Evolutionary conservation across 2,797 vertebrate genomes (phyloP).

Genomic region (Falco rusticolus): DNA sequence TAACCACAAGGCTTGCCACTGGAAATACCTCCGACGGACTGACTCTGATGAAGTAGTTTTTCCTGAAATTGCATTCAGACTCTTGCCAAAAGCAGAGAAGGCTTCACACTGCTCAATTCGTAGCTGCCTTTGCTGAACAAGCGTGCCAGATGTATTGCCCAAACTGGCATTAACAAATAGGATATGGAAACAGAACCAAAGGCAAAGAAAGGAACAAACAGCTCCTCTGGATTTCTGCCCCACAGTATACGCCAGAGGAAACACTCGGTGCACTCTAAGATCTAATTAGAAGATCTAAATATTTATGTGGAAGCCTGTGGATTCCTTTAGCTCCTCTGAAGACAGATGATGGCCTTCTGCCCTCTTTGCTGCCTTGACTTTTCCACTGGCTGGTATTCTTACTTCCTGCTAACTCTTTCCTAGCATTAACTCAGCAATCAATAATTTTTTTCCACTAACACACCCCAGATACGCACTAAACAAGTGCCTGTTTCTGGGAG

Average conservation of each 20-base stretch:
- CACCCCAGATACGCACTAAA: neutral
- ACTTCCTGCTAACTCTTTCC: conserved; percentile 34
- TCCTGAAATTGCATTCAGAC: neutral
- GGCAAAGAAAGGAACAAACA: conserved; percentile 29
- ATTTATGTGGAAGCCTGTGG: conserved; percentile 40
- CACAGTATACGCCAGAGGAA: neutral
- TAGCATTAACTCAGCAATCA: conserved; percentile 9
- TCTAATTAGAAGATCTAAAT: conserved; percentile 26
- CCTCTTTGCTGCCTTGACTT: neutral
- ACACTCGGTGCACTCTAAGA: conserved; percentile 23
- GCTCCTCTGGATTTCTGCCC: neutral
- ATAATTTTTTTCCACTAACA: neutral
- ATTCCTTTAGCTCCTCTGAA: conserved; percentile 35
- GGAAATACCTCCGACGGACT: conserved; percentile 10
- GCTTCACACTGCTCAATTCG: neutral
- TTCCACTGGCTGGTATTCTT: neutral
- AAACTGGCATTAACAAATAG: neutral
- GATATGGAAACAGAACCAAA: conserved; percentile 18
- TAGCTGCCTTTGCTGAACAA: neutral
- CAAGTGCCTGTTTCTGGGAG: neutral
- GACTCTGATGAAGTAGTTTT: conserved; percentile 12
- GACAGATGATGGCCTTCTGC: neutral
- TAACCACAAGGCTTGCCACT: neutral
- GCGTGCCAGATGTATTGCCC: neutral
- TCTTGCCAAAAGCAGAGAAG: neutral